Evolutionary conservation across 2,888 invertebrate genomes (phyloP), one percentile per base, ranked within the genome.

Genomic region (Eumacrocentrus americanus): DNA sequence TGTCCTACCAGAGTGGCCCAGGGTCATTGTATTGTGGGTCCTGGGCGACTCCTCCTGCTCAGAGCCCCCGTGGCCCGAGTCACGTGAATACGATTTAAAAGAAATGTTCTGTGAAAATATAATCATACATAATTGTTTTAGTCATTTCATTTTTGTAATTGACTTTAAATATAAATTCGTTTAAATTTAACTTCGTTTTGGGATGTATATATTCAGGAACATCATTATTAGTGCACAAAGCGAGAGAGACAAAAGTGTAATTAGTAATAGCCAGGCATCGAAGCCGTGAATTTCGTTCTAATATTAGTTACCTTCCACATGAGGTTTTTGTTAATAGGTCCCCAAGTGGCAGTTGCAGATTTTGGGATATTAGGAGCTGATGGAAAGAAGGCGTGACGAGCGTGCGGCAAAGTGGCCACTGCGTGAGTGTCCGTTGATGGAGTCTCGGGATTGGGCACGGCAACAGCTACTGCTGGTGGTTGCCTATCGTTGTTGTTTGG

Each of bases 41-140:
- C 89, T 82, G 72, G 89, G 84, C 78, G 90, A 82, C 82, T 90
- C 82, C 83, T 87, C 82, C 83, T 90, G 83, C 83, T 87, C 80
- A 78, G 87, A 84, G 78, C 89, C 82, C 76, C 88, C 83, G 82
- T 87, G 86, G 64, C 86, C 86, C 46, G 86, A 86, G 77, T 87
- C 87, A 63, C 86, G 85, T 67, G 86, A 87, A 76, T 85, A 89
- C 70, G 89, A 89, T 81, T 91, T 91, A 90, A 90, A 91, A 89
- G 90, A 91, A 89, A 89, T 90, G 89, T 90, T 91, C 91, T 91
- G 90, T 71, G 72, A 70, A 52, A 63, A 67, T 46, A 59, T 38
- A 60, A 38, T 22, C 16, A 46, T 12, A 48, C 14, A 46, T 22
- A 55, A 22, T 34, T 29, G 18, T 40, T 46, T 23, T 18, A 9